Evolutionary conservation across 2,888 invertebrate genomes (phyloP), one percentile per base, ranked within the genome.

Genomic region (Catocala sponsa): DNA sequence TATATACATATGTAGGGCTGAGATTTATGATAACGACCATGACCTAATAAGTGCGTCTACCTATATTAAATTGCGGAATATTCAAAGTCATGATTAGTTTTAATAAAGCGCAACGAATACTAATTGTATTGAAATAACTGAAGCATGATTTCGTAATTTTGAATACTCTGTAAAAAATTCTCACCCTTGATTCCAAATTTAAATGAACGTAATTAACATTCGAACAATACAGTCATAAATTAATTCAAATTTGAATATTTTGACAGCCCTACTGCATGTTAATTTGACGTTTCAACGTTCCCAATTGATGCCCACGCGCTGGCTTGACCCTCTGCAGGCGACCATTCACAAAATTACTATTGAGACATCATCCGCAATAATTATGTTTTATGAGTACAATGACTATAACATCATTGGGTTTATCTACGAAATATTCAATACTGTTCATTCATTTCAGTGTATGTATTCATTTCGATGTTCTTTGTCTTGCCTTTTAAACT

Each of bases 271-370:
- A 79, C 59, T 53, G 68, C 78, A 77, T 80, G 84, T 88, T 90
- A 90, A 91, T 89, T 87, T 87, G 86, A 87, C 84, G 88, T 88
- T 88, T 88, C 90, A 90, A 85, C 86, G 89, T 77, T 82, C 88
- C 83, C 91, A 93, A 92, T 94, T 93, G 91, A 73, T 75, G 86
- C 92, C 93, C 91, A 92, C 92, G 91, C 92, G 82, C 81, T 74
- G 73, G 79, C 74, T 82, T 87, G 91, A 86, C 91, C 91, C 89
- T 88, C 81, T 81, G 74, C 78, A 78, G 79, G 76, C 75, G 84
- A 72, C 83, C 82, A 87, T 87, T 87, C 89, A 90, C 84, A 77
- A 90, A 89, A 88, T 88, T 89, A 87, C 83, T 87, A 90, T 91
- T 89, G 89, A 91, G 89, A 86, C 89, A 89, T 90, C 90, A 88